A percentile compares a stretch with the other conserved stretches of the same genome.
These are phyloP conservation scores for Psix sp. DNA, from an alignment of 1,140 invertebrate species.

Conservation along the genomic window DNA sequence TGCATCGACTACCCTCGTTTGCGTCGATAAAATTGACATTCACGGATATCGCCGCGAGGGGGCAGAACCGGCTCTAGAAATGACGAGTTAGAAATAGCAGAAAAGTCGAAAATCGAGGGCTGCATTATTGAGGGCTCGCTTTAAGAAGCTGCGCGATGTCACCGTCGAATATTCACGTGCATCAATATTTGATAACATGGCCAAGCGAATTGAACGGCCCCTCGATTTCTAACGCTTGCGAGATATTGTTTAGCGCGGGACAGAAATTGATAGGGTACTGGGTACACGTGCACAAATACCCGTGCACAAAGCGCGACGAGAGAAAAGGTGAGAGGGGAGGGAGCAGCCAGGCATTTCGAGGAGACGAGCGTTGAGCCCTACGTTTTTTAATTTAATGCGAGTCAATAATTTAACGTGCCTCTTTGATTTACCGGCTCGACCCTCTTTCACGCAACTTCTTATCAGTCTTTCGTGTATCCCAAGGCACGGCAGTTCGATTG, in stretches of 20 bases:
- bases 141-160: slow-evolving; percentile 54
- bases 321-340: slow-evolving; percentile 39
- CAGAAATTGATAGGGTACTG: slow-evolving; percentile 64
- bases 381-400: slow-evolving; percentile 66
- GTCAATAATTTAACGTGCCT: slow-evolving; percentile 66
- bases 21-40: slow-evolving; percentile 58
- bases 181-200: slow-evolving; percentile 65
- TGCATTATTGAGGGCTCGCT: slow-evolving; percentile 66
- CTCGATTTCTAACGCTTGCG: slow-evolving; percentile 60
- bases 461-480: slow-evolving; percentile 53
- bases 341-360: slow-evolving; percentile 21
- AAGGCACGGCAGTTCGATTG: slow-evolving; percentile 55
- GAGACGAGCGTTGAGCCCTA: slow-evolving; percentile 57
- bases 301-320: slow-evolving; percentile 42
- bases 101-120: slow-evolving; percentile 68
- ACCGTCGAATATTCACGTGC: slow-evolving; percentile 56
- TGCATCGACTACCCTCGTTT: slow-evolving; percentile 55
- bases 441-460: slow-evolving; percentile 49
- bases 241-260: slow-evolving; percentile 63
- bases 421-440: slow-evolving; percentile 61
- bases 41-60: slow-evolving; percentile 41
- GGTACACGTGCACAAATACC: slow-evolving; percentile 59
- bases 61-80: slow-evolving; percentile 29
- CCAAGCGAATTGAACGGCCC: slow-evolving; percentile 45
- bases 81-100: slow-evolving; percentile 59